A percentile compares a stretch with the other conserved stretches of the same genome.
Conservation (phyloP, 2,797 vertebrate species). For the Alca torda region DNA sequence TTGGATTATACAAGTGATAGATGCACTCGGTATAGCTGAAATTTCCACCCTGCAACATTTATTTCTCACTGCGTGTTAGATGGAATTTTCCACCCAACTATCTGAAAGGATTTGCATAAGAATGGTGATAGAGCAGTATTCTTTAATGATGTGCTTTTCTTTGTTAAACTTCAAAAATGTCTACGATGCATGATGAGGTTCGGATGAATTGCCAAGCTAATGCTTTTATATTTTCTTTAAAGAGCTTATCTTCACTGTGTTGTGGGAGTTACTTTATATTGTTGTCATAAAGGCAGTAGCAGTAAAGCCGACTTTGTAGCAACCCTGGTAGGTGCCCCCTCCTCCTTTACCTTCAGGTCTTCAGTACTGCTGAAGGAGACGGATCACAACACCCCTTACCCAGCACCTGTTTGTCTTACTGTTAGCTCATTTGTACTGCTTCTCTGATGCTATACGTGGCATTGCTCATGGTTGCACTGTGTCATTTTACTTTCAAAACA, state of each 20-base stretch:
- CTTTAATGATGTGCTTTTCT: slow-evolving; percentile 85
- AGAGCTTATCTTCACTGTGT: slow-evolving; percentile 80
- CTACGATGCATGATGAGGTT: slow-evolving; percentile 81
- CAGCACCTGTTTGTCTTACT: neutral
- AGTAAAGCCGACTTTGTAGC: slow-evolving; percentile 71
- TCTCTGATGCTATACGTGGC: neutral
- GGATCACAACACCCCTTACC: neutral
- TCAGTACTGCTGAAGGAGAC: neutral
- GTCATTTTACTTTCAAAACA: slow-evolving; percentile 45
- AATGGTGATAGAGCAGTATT: slow-evolving; percentile 83
- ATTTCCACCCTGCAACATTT: slow-evolving; percentile 81
- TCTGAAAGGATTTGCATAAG: slow-evolving; percentile 84
- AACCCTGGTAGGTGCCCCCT: slow-evolving; percentile 38
- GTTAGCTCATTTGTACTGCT: neutral
- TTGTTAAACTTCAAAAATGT: slow-evolving; percentile 85
- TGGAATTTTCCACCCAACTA: slow-evolving; percentile 83
- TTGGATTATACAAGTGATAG: slow-evolving; percentile 84
- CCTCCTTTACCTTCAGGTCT: slow-evolving; percentile 42
- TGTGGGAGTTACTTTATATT: slow-evolving; percentile 79
- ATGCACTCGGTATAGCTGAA: slow-evolving; percentile 79
- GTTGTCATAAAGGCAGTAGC: slow-evolving; percentile 77
- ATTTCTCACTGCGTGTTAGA: slow-evolving; percentile 79
- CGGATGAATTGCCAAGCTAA: slow-evolving; percentile 81
- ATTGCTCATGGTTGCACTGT: neutral
- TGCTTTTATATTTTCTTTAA: slow-evolving; percentile 84